Evolutionary conservation across 2,888 invertebrate genomes (phyloP), one percentile per base, ranked within the genome.

Genomic region (Linnaemya vulpina): DNA sequence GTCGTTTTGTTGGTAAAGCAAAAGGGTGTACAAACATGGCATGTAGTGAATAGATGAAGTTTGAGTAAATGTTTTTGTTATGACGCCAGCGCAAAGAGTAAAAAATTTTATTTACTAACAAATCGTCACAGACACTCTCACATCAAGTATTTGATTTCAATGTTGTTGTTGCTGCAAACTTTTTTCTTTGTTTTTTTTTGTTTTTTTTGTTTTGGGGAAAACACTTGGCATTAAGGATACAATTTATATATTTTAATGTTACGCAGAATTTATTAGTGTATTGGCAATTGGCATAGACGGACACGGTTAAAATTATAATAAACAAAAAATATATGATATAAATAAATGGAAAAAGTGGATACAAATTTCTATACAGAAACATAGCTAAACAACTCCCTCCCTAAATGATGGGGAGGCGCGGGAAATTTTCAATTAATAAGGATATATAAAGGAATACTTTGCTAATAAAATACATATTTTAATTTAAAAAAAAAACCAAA

Each of bases 181-280:
- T 5, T 0, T 63, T 60, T 13, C 1, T 63, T 60, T 60, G 75
- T 78, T 62, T 38, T 20, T 49, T 20, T 82, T 83, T 63, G 51
- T 60, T 75, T 78, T 62, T 38, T 20, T 49, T 20, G 76, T 83
- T 70, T 30, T 38, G 20, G 53, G 65, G 10, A 67, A 80, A 67
- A 84, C 60, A 75, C 63, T n/a, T 74, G 62, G 25, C 77, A 68
- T 73, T 74, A 83, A 83, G 85, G 85, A 85, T 85, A 85, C 78
- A 81, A 81, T 85, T 78, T 82, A 85, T 78, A 82, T 81, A 75
- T 75, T 82, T 82, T 75, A 82, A 71, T 78, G 71, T 75, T 70
- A 85, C 85, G 85, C 82, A 82, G 78, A 85, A 82, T 85, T 85
- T 85, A 85, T 82, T 85, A 85, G 85, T 82, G 85, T 71, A 85